Evolutionary conservation across 2,888 invertebrate genomes (phyloP), one percentile per base, ranked within the genome.

Genomic region (Apoda limacodes): DNA sequence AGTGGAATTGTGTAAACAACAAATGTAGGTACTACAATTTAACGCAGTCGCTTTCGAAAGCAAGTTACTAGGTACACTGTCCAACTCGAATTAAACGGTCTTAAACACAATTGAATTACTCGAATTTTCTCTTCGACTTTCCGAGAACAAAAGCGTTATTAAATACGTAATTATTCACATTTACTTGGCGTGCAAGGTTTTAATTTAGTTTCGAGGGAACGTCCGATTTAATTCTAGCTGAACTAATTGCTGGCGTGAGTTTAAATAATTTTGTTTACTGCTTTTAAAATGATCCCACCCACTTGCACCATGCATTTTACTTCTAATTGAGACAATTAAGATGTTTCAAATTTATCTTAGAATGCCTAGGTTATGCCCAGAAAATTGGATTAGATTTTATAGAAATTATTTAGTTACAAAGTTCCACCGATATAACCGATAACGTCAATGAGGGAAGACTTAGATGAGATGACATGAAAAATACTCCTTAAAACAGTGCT

Each of bases 31-130:
- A n/a, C n/a, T n/a, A n/a, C n/a, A n/a, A n/a, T n/a, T n/a, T n/a
- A n/a, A n/a, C n/a, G n/a, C n/a, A 54, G 52, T 42, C 50, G 56
- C 46, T 60, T 59, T 65, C 66, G 68, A 70, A 72, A 75, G 70
- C 63, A 63, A 66, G 49, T 64, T n/a, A n/a, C n/a, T n/a, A n/a
- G 49, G 53, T 52, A 48, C 53, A 60, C 53, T 62, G 63, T 59
- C 56, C 60, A 60, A 50, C 46, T 64, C 64, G 58, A 75, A 72
- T 76, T 75, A 72, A 76, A 75, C 58, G 69, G 64, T 65, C 62
- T 64, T 69, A 74, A 71, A 78, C 69, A 74, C 80, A 80, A 80
- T 80, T 80, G 80, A 80, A 78, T 80, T 80, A 80, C 78, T 67
- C 66, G 75, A 69, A 71, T 76, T 78, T 76, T 69, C 80, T 71